These are phyloP conservation scores for Megalops atlanticus DNA, from an alignment of 2,113 vertebrate species.

Conservation along the genomic window DNA sequence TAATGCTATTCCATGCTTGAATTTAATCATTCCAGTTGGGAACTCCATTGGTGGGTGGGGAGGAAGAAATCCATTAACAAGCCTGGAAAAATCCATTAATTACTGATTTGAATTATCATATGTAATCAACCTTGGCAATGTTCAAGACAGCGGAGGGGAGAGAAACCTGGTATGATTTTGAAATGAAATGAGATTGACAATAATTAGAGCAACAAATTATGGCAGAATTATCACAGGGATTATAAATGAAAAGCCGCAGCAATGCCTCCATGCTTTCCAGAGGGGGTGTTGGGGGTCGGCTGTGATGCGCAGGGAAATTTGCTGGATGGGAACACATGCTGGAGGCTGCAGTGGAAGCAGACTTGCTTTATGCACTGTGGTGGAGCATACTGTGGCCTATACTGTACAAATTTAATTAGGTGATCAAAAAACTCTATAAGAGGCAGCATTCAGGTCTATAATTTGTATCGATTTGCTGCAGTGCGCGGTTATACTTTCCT, in stretches of 20 bases:
- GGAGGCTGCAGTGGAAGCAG: too few relatives aligned
- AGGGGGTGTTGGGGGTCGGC: not conserved
- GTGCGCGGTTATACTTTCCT: not conserved
- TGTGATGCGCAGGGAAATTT: not conserved
- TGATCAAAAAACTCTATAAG: not conserved
- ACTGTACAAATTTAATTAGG: not conserved
- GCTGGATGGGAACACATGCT: not conserved
- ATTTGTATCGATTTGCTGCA: slow-evolving; percentile 9
- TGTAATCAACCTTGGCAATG: slow-evolving; percentile 3
- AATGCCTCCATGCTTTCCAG: not conserved
- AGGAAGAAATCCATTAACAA: not conserved
- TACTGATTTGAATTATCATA: slow-evolving; percentile 12
- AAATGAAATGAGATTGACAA: not conserved
- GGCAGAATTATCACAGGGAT: not conserved
- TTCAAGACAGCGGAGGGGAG: not conserved
- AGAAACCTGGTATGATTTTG: not conserved
- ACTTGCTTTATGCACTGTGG: too few relatives aligned
- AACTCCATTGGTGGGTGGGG: not conserved
- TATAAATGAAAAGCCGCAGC: not conserved
- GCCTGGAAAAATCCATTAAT: not conserved
- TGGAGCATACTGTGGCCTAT: not conserved
- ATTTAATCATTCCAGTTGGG: not conserved
- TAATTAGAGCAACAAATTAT: not conserved
- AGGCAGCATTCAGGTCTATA: not conserved
- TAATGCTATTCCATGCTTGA: not conserved